Base-by-base conservation (phyloP, 2,888 invertebrate genomes). In the Amaurobius ferox region DNA sequence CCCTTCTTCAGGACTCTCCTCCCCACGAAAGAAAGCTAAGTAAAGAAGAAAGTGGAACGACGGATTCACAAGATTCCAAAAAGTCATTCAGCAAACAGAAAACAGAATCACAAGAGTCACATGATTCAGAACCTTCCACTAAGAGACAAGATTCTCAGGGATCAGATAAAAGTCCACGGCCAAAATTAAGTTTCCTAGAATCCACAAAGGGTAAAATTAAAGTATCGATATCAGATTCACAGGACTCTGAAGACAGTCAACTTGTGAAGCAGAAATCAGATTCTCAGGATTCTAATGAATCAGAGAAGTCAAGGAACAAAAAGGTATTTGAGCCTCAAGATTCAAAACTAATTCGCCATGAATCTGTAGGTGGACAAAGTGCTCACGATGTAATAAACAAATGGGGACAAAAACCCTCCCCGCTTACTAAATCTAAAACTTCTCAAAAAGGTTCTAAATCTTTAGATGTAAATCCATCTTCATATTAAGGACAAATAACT, bases 201-300 rank as follows among this genome's bases (percentile, higher is more conserved):
- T 62, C 62, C 5, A 44, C 44, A 1, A 62, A 68, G 19, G 19
- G 44, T 0, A 66, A 64, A 35, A 32, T 74, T 26, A 66, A 32
- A 32, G n/a, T 6, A n/a, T 48, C 55, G 3, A 73, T 66, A 28
- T 72, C 77, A 1, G 77, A 83, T 61, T 83, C 83, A 2, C 77
- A 83, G 30, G 83, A 77, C 11, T 77, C 77, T 9, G 71, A 48
- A 32, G 76, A 71, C 19, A 68, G 48, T 16, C 71, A 72, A 23
- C 40, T 44, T 32, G 26, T 23, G 7, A 83, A 83, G 30, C 71
- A 83, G 13, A 83, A 83, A 71, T 83, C 83, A 7, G 83, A 83
- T 67, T 83, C 83, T 19, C 83, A 83, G 40, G 83, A 83, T 11
- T 77, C 83, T 0, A 83, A 77, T 48, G 83, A 83, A 26, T 83